Conservation (phyloP, 1,140 invertebrate species). For the Lasaia peninsularis region DNA sequence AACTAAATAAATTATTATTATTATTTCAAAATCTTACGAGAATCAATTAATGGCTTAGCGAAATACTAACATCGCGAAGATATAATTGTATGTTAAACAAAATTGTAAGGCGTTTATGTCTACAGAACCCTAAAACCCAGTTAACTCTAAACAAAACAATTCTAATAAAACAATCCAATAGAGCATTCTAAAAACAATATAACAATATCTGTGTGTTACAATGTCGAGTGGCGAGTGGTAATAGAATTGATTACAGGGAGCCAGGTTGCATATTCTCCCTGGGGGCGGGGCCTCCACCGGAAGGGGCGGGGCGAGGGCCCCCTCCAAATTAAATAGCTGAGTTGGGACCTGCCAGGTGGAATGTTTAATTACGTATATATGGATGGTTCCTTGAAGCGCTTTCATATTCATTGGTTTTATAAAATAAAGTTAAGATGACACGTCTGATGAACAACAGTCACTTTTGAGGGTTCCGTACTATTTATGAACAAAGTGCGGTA, state of each 20-base stretch:
- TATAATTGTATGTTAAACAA: too few relatives aligned
- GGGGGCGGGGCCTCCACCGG: constrained; percentile 31
- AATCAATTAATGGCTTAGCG: too few relatives aligned
- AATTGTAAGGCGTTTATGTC: too few relatives aligned
- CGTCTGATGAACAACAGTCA: too few relatives aligned
- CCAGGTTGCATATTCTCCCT: constrained; percentile 34
- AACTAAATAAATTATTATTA: too few relatives aligned
- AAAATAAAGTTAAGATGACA: not conserved
- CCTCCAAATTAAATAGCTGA: constrained; percentile 36
- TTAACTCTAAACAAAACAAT: not conserved
- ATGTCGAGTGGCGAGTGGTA: constrained; percentile 11
- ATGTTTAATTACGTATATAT: constrained; percentile 28
- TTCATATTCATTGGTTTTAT: constrained; percentile 4
- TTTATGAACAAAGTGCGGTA: too few relatives aligned
- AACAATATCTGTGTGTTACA: constrained; percentile 23
- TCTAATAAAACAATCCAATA: not conserved
- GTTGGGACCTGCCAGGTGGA: constrained; percentile 33
- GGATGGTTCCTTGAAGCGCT: not conserved
- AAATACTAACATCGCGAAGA: too few relatives aligned
- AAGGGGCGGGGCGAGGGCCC: constrained; percentile 24
- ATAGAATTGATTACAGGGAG: constrained; percentile 43
- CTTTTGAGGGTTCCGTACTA: too few relatives aligned
- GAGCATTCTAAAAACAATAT: constrained; percentile 10
- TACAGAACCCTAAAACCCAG: too few relatives aligned
- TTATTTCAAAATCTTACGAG: too few relatives aligned